Base-by-base conservation (phyloP, 1,140 invertebrate species). In the Aphis gossypii region DNA sequence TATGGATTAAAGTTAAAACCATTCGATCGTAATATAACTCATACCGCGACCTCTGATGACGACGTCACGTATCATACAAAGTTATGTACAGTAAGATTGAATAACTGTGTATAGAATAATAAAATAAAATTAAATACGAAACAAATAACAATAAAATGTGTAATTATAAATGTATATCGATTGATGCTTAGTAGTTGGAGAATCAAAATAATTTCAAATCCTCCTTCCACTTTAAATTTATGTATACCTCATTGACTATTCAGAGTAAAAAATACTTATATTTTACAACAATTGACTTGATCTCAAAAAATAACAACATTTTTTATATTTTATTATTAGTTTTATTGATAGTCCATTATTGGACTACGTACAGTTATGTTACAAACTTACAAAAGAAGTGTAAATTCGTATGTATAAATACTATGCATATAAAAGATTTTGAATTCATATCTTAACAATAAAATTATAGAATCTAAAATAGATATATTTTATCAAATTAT, bases 1-100 rank as follows among this genome's bases (percentile, higher is more conserved):
- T 38, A 18, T 4, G 4, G 35, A 60, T 60, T 30, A 60, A 60
- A 30, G 56, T 60, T 60, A 60, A 68, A 68, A n/a, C 11, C 14
- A 68, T n/a, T n/a, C 30, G 11, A 11, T 68, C 20, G 76, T 82
- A 35, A 82, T 82, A 21, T 82, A 35, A 38, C 76, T 82, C 76
- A 82, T 82, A 82, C 76, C 76, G 76, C 76, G 76, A 38, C 76
- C 76, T 82, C 76, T 82, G 76, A 82, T 82, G 76, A 82, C 76
- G 20, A 82, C 35, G 35, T 23, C 5, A 82, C 20, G 76, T 82
- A 82, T 38, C 35, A 82, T 23, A 38, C 35, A 82, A 82, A 38
- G 76, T 82, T 82, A 82, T 82, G 35, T 35, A 82, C 76, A 82
- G 76, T 68, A 82, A 82, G 20, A 82, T 35, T 82, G 76, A 82